Percentiles rank a stretch among this genome's conserved stretches.
Conservation (phyloP, 2,888 invertebrate species). For the Drosophila rubida region DNA sequence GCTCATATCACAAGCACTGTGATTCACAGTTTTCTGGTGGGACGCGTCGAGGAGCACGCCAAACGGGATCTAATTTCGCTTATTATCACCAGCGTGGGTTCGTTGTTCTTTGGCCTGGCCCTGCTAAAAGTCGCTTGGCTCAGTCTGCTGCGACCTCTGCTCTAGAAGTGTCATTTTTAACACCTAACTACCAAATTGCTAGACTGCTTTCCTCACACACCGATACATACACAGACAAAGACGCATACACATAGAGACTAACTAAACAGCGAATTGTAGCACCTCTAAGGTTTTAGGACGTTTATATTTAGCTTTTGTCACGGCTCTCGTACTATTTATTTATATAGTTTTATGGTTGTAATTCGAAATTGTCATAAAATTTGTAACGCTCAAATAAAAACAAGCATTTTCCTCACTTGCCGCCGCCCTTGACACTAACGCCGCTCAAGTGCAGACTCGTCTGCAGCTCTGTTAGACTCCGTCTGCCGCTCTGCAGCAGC, state of each 20-base stretch:
- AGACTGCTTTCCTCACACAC: constrained; percentile 58
- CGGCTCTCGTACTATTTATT: constrained; percentile 43
- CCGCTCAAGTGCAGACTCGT: constrained; percentile 88
- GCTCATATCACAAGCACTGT: constrained; percentile 93
- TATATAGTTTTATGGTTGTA: constrained; percentile 34
- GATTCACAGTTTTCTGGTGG: constrained; percentile 87
- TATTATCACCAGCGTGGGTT: constrained; percentile 90
- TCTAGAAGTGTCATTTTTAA: constrained; percentile 24
- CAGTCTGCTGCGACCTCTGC: constrained; percentile 78
- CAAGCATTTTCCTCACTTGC: constrained; percentile 40
- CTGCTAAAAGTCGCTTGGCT: constrained; percentile 87
- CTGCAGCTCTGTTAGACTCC: constrained; percentile 89
- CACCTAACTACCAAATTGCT: constrained; percentile 41
- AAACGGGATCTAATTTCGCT: constrained; percentile 88
- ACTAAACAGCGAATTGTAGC: constrained; percentile 59
- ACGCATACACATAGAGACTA: constrained; percentile 27
- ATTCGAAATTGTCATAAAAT: constrained; percentile 29
- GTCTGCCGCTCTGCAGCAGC: constrained; percentile 89
- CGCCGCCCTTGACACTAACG: constrained; percentile 29
- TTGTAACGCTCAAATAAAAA: constrained; percentile 69
- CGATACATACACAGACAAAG: no score
- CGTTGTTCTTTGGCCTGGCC: constrained; percentile 88
- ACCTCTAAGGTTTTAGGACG: constrained; percentile 65
- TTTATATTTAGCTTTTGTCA: constrained; percentile 42
- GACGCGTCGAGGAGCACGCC: constrained; percentile 86